Evolutionary conservation across 2,888 invertebrate species (phyloP), one percentile per base, ranked within the genome.

Genomic region (Phengaris alcon): DNA sequence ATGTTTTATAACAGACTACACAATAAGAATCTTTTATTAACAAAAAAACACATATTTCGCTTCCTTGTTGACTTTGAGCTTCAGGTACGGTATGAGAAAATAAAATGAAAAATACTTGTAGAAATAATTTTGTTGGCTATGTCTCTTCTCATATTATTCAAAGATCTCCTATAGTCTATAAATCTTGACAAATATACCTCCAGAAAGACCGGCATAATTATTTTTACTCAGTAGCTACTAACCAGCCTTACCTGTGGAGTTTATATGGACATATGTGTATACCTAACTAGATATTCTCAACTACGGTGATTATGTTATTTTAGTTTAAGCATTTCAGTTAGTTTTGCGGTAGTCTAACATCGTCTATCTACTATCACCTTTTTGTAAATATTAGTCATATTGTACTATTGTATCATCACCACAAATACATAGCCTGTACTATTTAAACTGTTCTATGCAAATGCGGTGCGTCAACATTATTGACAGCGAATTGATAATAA

Each of bases 341-440:
- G 64, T 64, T 64, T 52, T 44, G 64, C 64, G 64, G 64, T 64
- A 64, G 64, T 64, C 64, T 64, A 35, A 35, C 64, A 64, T 35
- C 13, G 35, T 44, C 13, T 64, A n/a, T n/a, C n/a, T n/a, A n/a
- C n/a, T 64, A 64, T 64, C 64, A 44, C 64, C 64, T 64, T 64
- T 64, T 64, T 44, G 64, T 15, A 64, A 44, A 64, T 64, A 64
- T 64, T 64, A 64, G 64, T 64, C 64, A 64, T 64, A 64, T 64
- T 64, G 64, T 64, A 64, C 12, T 13, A 64, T 64, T 64, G 35
- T 35, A 64, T 64, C 64, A 64, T 64, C 64, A 35, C 64, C 64
- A 13, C 13, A 64, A 64, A 64, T 64, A 64, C 15, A 48, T 8
- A n/a, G n/a, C n/a, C n/a, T n/a, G n/a, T n/a, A 48, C 5, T 48